Base-by-base conservation (phyloP, 2,113 vertebrate species). In the Passerina amoena region DNA sequence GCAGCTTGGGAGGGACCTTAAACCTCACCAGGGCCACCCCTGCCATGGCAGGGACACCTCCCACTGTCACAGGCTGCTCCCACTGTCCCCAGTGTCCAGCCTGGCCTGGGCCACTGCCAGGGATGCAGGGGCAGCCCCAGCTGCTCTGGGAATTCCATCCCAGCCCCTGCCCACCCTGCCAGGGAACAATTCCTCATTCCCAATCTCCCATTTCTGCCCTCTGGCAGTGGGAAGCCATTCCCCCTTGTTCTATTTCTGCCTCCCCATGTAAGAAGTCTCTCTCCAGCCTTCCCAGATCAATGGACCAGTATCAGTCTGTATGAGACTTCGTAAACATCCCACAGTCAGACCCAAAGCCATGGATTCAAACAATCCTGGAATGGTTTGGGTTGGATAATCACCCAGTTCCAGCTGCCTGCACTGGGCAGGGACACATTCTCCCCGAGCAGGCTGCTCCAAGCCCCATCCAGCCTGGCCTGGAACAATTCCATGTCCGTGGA, bases 131-230 rank as follows among this genome's bases (percentile, higher is more conserved):
- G 50, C 50, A 51, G 50, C 50, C 50, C 27, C 50, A 51, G 50
- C 50, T 51, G 50, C 50, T 28, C 50, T 51, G 24, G 48, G 38
- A 38, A 38, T 38, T 38, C 38, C 38, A 38, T 38, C 38, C 38
- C 38, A 38, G 38, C 38, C 38, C 38, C 38, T 38, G 38, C 50
- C 50, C 50, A 28, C 54, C 45, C 72, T 69, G 3, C 15, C 54
- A 47, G 64, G 44, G 38, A 70, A n/a, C 64, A n/a, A 63, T 63
- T 79, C 73, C 73, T 47, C 2, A 37, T 37, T 35, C 8, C 64
- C 73, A 5, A 30, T 0, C 2, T 70, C 56, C 40, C 84, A 45
- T 0, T 54, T 14, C 64, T 61, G 22, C 28, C 47, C 64, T 61
- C 19, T 61, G 63, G 10, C 33, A 38, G 0, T 53, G 47, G 38